Evolutionary conservation across 2,113 vertebrate species (phyloP), one percentile per base, ranked within the genome.

Genomic region (Xenotilapia caudafasciata): DNA sequence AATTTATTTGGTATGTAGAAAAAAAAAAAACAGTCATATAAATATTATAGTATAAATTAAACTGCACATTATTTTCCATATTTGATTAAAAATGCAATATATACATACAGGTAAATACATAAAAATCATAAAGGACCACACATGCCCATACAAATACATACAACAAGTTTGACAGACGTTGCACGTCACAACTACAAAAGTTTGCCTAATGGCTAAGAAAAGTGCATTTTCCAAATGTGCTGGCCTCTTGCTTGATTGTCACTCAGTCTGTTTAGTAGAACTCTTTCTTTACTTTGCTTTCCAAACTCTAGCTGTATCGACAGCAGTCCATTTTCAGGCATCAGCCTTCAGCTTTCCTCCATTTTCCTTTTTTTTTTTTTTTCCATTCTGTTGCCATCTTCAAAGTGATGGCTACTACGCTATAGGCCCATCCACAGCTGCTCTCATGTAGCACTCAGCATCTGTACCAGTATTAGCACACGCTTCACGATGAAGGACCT

Each of bases 21-120:
- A 95, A 93, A 93, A 93, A 93, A 93, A 86, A 40, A 9, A 58
- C 83, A 89, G 19, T 84, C 2, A 87, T 84, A 94, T 88, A 91
- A 92, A 94, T 91, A 94, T 51, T 15, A 55, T 19, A 54, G 79
- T 73, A 89, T 79, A 92, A 90, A 92, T 89, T 49, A 90, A 80
- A 89, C 90, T 89, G 79, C 91, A 92, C 87, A 86, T 60, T 35
- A 31, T 87, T 70, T 83, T 62, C 14, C 12, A 38, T 55, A 54
- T 28, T 85, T 70, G 21, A 31, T 58, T 91, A 87, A 90, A 88
- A 94, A 93, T 70, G 17, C 17, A 80, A 87, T 35, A 91, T 79
- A 54, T 77, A 62, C 58, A 62, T 54, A 53, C 68, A 87, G 21
- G 11, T 15, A 88, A 93, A 94, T 89, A 91, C 85, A 92, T 92